Evolutionary conservation across 1,140 invertebrate species (phyloP).

Genomic region (Tetramorium parvispinum): DNA sequence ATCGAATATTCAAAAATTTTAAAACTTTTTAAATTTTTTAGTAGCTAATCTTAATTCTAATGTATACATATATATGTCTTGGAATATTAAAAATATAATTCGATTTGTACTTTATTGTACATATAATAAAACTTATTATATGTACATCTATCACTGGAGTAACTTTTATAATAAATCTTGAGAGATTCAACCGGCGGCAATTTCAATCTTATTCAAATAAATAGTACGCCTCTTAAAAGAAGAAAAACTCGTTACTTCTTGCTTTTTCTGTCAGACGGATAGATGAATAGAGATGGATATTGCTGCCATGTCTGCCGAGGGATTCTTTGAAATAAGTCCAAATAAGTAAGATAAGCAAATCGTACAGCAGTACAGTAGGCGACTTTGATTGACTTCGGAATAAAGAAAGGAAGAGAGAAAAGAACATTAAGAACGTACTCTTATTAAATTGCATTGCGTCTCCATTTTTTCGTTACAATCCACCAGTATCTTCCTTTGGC

Average conservation of each 20-base stretch:
- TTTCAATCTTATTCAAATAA: constrained; percentile 16
- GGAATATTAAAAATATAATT: too few relatives aligned
- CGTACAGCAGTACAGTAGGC: not conserved
- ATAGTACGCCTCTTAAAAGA: not conserved
- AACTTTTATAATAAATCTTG: not conserved
- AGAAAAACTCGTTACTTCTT: constrained; percentile 27
- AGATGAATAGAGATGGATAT: not conserved
- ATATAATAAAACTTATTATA: too few relatives aligned
- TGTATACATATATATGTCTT: too few relatives aligned
- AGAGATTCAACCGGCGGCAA: not conserved
- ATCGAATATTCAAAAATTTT: too few relatives aligned
- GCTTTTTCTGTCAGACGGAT: not conserved
- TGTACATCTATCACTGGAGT: too few relatives aligned
- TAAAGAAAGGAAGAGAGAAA: not conserved
- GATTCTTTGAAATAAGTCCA: not conserved
- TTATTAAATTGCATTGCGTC: not conserved
- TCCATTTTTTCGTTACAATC: not conserved
- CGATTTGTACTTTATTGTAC: too few relatives aligned
- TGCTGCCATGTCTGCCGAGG: not conserved
- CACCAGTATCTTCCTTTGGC: too few relatives aligned
- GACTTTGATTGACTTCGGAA: not conserved
- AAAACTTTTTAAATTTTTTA: too few relatives aligned
- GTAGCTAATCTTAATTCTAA: too few relatives aligned
- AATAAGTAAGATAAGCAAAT: constrained; percentile 33
- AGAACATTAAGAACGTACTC: not conserved